Evolutionary conservation across 2,113 vertebrate genomes (phyloP).

Genomic region (Bubo bubo): DNA sequence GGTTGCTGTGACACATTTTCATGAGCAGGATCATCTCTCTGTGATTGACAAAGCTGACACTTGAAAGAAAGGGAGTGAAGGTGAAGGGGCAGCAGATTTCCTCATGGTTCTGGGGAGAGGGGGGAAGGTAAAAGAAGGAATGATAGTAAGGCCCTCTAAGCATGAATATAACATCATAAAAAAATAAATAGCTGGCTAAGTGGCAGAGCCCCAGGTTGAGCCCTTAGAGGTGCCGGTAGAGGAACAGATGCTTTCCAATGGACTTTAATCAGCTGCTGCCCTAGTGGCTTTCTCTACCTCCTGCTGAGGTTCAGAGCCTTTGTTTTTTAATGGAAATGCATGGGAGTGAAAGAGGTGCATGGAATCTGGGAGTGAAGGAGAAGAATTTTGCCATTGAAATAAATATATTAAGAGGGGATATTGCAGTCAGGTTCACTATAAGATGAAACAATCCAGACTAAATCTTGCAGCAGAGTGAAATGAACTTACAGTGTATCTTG

Average conservation of each 20-base stretch:
- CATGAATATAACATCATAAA: slow-evolving; percentile 17
- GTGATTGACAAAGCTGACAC: slow-evolving; percentile 73
- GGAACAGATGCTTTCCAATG: background rate
- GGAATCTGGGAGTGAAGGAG: background rate
- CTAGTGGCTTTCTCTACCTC: background rate
- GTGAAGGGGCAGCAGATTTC: slow-evolving; percentile 56
- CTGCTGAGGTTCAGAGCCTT: slow-evolving; percentile 10
- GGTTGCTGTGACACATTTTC: slow-evolving; percentile 66
- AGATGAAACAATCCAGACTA: background rate
- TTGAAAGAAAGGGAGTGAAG: slow-evolving; percentile 48
- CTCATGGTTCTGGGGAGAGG: background rate
- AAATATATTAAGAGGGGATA: background rate
- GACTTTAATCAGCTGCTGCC: slow-evolving; percentile 3
- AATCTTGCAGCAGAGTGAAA: background rate
- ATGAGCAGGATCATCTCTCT: slow-evolving; percentile 63
- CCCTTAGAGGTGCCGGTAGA: background rate
- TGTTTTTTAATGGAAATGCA: background rate
- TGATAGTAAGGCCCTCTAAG: background rate
- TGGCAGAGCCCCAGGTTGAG: background rate
- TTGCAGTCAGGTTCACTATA: background rate
- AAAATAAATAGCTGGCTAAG: slow-evolving; percentile 9
- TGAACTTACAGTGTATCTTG: background rate
- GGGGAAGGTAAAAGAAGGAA: background rate
- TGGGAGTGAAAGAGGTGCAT: background rate
- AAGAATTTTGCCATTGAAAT: background rate